Evolutionary conservation across 2,797 vertebrate genomes (phyloP), one percentile per base, ranked within the genome.

Genomic region (Iguana delicatissima): DNA sequence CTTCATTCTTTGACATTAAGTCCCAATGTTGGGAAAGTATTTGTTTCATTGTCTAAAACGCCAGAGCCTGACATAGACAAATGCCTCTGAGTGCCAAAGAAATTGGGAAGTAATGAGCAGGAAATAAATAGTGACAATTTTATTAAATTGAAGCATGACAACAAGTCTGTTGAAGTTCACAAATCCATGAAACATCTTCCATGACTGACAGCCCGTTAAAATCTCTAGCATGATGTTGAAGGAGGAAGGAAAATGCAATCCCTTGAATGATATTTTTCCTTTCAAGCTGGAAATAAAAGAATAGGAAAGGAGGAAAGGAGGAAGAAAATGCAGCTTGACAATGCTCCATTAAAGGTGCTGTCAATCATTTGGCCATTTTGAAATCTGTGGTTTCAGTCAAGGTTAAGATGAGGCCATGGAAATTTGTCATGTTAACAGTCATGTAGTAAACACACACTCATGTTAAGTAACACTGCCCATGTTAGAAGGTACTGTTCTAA

Each of bases 111-210:
- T 57, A 91, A 91, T 59, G 84, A 95, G 38, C 57, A 88, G 76
- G 87, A 91, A 85, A 92, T 22, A 24, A 72, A 82, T 90, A 50
- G 87, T 67, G 22, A 38, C 38, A 6, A 90, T 89, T 32, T 35
- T 9, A 52, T 80, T 88, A 52, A 96, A 95, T n/a, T 88, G 81
- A 92, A 91, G 72, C 88, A 55, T 59, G 14, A 85, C 80, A 86
- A n/a, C 2, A 91, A 94, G 86, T 62, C 24, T 46, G 22, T 0
- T 16, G 80, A 62, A 22, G 77, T 87, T 94, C 35, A 82, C 26
- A 22, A n/a, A 88, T 24, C 55, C 55, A 72, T 35, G 55, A 82
- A 90, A 64, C 50, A 85, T 87, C 77, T 86, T 73, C 16, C 32
- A 64, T 80, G 73, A 22, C 50, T 92, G 82, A 92, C 83, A 89